Conservation (phyloP, 2,888 invertebrate genomes). For the Rhingia campestris region DNA sequence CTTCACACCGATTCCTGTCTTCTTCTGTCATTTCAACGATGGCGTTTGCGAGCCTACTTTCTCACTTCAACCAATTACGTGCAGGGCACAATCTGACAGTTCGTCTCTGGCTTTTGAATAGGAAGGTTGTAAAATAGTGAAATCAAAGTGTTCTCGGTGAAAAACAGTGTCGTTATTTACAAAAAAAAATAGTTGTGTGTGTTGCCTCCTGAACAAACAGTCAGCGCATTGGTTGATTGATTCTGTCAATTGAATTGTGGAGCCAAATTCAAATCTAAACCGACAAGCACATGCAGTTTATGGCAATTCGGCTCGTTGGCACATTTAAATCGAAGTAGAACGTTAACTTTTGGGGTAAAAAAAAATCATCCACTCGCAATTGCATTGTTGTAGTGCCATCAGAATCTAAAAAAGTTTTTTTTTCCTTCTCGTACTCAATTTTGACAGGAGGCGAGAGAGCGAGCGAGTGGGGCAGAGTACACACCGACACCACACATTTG, state of each 20-base stretch:
- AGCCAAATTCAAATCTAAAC: conserved; percentile 60
- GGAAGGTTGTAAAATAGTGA: conserved; percentile 78
- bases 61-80: conserved; percentile 69
- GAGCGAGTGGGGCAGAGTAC: conserved; percentile 54
- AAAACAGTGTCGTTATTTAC: conserved; percentile 74
- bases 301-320: conserved; percentile 65
- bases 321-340: conserved; percentile 72
- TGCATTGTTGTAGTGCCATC: conserved; percentile 73
- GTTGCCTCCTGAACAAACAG: conserved; percentile 68
- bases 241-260: conserved; percentile 71
- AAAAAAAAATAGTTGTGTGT: conserved; percentile 69
- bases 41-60: conserved; percentile 55
- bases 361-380: conserved; percentile 70
- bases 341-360: conserved; percentile 72
- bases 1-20: conserved; percentile 29
- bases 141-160: conserved; percentile 68
- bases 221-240: conserved; percentile 62
- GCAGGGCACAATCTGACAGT: conserved; percentile 77
- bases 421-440: conserved; percentile 71
- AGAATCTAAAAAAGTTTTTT: conserved; percentile 68
- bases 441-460: conserved; percentile 71
- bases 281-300: conserved; percentile 47
- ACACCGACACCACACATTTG: conserved; percentile 42
- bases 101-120: conserved; percentile 80
- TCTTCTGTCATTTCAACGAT: conserved; percentile 44